Conservation (phyloP, 2,797 vertebrate species). For the Poecilia wingei region DNA sequence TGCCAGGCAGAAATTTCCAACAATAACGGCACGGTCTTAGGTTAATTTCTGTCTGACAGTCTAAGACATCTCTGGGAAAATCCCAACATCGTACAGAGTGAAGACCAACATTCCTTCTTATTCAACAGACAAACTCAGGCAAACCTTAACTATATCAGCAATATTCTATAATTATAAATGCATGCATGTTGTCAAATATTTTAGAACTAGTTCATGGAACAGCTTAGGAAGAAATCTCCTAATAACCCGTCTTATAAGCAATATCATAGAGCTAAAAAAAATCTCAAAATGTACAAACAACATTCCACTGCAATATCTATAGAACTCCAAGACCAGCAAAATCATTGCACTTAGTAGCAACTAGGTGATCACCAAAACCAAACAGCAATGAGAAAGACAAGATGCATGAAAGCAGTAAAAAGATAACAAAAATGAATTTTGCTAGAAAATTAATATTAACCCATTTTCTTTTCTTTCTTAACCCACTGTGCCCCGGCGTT, state of each 20-base stretch:
- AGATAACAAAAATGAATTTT: not conserved
- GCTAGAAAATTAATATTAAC: not conserved
- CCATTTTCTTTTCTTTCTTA: not conserved
- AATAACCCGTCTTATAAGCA: not conserved
- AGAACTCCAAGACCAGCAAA: not conserved
- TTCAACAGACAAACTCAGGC: not conserved
- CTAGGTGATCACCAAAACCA: not conserved
- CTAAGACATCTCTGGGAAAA: constrained; percentile 35
- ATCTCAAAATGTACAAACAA: not conserved
- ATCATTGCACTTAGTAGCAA: not conserved
- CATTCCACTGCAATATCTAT: not conserved
- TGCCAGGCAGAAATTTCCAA: constrained; percentile 48
- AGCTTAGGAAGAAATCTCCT: not conserved
- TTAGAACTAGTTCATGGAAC: not conserved
- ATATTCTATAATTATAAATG: not conserved
- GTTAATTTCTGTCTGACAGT: constrained; percentile 54
- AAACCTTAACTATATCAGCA: constrained; percentile 1
- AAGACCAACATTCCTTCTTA: constrained; percentile 6
- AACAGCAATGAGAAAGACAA: not conserved
- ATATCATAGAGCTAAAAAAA: too few species aligned
- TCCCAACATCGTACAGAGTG: constrained; percentile 11
- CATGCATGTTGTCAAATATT: not conserved
- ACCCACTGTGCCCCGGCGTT: not conserved
- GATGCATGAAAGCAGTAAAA: not conserved
- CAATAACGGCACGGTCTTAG: constrained; percentile 54